phyloP scores from a whole-genome alignment of 2,888 invertebrate genomes.

The Sialis fuliginosa region DNA sequence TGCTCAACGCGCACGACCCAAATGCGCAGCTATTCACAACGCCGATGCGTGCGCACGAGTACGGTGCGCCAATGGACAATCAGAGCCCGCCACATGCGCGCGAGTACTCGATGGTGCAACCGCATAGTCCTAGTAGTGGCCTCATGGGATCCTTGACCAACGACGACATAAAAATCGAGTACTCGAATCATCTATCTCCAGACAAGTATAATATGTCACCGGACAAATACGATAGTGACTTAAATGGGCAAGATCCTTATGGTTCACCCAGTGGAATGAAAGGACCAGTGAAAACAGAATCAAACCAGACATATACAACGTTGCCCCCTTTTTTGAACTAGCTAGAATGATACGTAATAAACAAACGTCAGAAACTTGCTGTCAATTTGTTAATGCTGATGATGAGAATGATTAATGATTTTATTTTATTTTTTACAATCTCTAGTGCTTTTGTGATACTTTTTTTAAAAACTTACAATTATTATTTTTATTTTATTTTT shows the following conservation, averaged over 20 bases:
- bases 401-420: too few species aligned
- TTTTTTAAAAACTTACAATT: too few species aligned
- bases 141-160: constrained; percentile 22
- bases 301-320: constrained; percentile 37
- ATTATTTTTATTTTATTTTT: too few species aligned
- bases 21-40: constrained; percentile 40
- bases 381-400: too few species aligned
- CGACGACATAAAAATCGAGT: constrained; percentile 24
- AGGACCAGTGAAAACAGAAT: constrained; percentile 19
- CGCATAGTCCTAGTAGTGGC: constrained; percentile 34
- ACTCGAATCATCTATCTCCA: constrained; percentile 31
- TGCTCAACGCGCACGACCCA: constrained; percentile 53
- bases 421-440: too few species aligned
- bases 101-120: constrained; percentile 46
- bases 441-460: too few species aligned
- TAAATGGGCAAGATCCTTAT: constrained; percentile 10
- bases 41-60: constrained; percentile 44
- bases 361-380: background rate
- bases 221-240: constrained; percentile 28
- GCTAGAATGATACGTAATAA: constrained; percentile 16
- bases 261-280: constrained; percentile 26
- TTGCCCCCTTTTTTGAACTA: constrained; percentile 65
- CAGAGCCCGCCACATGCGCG: constrained; percentile 43
- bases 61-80: constrained; percentile 31
- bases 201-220: constrained; percentile 43